A percentile compares a stretch with the other conserved stretches of the same genome.
Conservation (phyloP, 2,797 vertebrate genomes). For the Petrocephalus sullivani region DNA sequence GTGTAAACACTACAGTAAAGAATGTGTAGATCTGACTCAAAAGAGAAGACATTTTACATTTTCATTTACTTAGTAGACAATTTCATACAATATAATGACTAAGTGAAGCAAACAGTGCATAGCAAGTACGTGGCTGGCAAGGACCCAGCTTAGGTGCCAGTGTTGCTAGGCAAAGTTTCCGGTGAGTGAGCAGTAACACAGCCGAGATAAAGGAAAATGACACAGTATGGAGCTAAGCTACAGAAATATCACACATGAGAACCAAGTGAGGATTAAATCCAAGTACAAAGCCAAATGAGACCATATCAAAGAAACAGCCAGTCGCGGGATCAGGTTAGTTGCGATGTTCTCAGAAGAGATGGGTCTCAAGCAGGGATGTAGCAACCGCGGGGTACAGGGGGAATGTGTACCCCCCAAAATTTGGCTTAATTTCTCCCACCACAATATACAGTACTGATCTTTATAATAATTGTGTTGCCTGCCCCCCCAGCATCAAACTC, state of each 20-base stretch:
- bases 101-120: not conserved
- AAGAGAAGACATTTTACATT: not conserved
- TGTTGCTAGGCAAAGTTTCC: not conserved
- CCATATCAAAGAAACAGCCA: no score
- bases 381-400: no score
- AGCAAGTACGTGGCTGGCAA: not conserved
- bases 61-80: not conserved
- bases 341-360: no score
- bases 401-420: no score
- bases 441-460: no score
- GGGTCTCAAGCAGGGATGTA: no score
- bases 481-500: no score
- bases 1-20: not conserved
- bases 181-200: not conserved
- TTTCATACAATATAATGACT: not conserved
- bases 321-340: no score
- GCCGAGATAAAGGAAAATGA: not conserved
- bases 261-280: not conserved
- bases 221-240: not conserved
- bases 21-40: not conserved
- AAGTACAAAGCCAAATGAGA: not conserved
- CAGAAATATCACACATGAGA: not conserved
- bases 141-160: not conserved
- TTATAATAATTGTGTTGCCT: no score
- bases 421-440: no score